Base-by-base conservation (phyloP, 2,797 vertebrate species). In the Hoplostethus atlanticus region DNA sequence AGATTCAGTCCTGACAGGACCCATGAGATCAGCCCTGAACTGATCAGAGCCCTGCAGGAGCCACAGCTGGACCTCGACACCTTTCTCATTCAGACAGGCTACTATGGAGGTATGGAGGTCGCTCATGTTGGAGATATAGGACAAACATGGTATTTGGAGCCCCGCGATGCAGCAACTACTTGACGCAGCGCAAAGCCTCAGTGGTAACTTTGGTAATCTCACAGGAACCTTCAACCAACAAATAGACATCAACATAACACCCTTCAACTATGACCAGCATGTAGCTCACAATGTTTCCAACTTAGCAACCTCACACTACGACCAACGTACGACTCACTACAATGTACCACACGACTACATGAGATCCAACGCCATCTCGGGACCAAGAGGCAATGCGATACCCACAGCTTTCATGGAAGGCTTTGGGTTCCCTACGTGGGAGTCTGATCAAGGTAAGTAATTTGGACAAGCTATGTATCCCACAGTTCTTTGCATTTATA, bases 11-110 rank as follows among this genome's bases (percentile, higher is more conserved):
- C 36, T 1, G 69, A 84, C 38, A 28, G 67, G 40, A 87, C 82
- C 0, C 50, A 66, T 15, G 40, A 75, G 38, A 58, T 87, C 73
- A 75, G 64, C 59, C 51, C 38, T 9, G 71, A 80, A 9, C 71
- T 89, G 61, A 77, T 89, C 56, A 61, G 10, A 44, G 65, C 16
- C 1, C 60, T 89, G 69, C 82, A 81, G 64, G 52, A 38, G 60
- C 46, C 57, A 0, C 52, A 68, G 55, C 67, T 84, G n/a, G 80
- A 84, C 3, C 62, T 85, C 68, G 44, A 31, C 73, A 1, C 31
- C 28, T 78, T 86, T 38, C 80, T 87, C 52, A 21, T 5, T 6
- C 31, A n/a, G 21, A 70, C 54, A 36, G 78, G 67, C 50, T 82
- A 76, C 67, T 75, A 53, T 16, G 25, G 6, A 54, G 30, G 46